Conservation (phyloP, 2,888 invertebrate genomes). For the Caenorhabditis doughertyi region DNA sequence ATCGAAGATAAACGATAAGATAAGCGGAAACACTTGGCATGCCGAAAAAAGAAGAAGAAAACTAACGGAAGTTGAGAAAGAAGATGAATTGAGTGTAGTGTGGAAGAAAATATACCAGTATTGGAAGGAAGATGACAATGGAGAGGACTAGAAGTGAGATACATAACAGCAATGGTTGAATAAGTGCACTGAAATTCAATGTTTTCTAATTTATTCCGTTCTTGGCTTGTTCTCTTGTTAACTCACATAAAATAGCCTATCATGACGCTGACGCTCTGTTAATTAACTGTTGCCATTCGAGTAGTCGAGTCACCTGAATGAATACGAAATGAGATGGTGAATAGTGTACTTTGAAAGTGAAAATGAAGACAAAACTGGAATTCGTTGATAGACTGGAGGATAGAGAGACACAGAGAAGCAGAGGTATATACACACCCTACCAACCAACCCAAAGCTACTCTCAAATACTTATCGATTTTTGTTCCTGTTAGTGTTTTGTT, state of each 20-base stretch:
- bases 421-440: constrained; percentile 9
- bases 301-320: constrained; percentile 57
- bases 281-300: constrained; percentile 49
- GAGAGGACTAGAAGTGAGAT: constrained; percentile 59
- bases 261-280: constrained; percentile 29
- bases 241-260: constrained; percentile 60
- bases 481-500: constrained; percentile 34
- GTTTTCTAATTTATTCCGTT: neutral
- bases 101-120: constrained; percentile 76
- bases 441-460: constrained; percentile 5
- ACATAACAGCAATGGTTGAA: constrained; percentile 45
- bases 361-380: constrained; percentile 49
- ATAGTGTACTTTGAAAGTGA: constrained; percentile 16
- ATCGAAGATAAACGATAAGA: constrained; percentile 35
- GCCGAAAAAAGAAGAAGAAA: constrained; percentile 11
- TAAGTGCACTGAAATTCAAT: constrained; percentile 47
- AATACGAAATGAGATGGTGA: constrained; percentile 21
- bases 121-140: constrained; percentile 69
- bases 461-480: constrained; percentile 27
- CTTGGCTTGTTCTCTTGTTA: neutral
- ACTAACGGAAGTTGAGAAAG: constrained; percentile 80
- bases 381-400: neutral
- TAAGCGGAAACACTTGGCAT: constrained; percentile 18
- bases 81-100: constrained; percentile 77
- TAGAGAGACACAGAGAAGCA: constrained; percentile 12